Evolutionary conservation across 2,797 vertebrate species (phyloP).

Genomic region (Helicolenus hilgendorfi): DNA sequence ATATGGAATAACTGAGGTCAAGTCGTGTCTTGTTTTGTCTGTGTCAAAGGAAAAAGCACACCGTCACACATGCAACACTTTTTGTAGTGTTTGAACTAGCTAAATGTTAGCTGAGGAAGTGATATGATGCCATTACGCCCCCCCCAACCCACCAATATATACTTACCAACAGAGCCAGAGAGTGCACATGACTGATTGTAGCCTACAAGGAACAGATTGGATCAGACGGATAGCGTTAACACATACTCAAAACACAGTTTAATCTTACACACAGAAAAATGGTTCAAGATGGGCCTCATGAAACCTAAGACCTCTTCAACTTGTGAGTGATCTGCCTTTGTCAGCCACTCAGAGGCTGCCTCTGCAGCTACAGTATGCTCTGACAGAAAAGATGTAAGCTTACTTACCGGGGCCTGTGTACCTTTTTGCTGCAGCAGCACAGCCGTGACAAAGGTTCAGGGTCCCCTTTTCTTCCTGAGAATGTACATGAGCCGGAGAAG

Average conservation of each 20-base stretch:
- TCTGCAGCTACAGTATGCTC: neutral
- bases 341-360: conserved; percentile 18
- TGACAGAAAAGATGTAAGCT: conserved; percentile 17
- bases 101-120: conserved; percentile 15
- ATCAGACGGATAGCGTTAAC: conserved; percentile 44
- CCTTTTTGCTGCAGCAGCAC: conserved; percentile 6
- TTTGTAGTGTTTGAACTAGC: neutral
- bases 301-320: conserved; percentile 55
- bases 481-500: conserved; percentile 40
- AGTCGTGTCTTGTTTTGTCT: conserved; percentile 44
- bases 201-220: conserved; percentile 34
- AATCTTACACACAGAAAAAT: conserved; percentile 53
- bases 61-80: neutral
- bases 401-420: neutral
- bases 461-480: conserved; percentile 27
- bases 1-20: conserved; percentile 31
- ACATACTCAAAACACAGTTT: conserved; percentile 38
- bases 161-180: neutral
- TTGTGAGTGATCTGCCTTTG: conserved; percentile 44
- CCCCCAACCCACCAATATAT: neutral
- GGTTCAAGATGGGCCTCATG: conserved; percentile 66
- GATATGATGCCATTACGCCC: neutral
- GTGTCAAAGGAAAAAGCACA: conserved; percentile 49
- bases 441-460: conserved; percentile 37
- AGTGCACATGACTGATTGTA: neutral